Evolutionary conservation across 2,113 vertebrate species (phyloP).

Genomic region (Rhineura floridana): DNA sequence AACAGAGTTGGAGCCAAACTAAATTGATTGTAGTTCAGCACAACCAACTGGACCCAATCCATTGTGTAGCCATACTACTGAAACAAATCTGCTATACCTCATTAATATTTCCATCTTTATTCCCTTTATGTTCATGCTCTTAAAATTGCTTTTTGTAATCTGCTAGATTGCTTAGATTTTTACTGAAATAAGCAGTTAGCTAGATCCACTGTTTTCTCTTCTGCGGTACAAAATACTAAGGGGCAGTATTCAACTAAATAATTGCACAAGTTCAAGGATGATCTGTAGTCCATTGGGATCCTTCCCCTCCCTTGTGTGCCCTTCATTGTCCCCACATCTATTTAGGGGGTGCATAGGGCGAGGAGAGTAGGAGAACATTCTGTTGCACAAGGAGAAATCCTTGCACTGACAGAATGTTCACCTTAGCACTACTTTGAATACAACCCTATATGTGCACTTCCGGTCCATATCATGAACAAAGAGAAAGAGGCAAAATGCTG

Average conservation of each 20-base stretch:
- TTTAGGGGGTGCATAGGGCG: too few species aligned
- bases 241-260: too few species aligned
- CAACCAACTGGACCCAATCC: not conserved
- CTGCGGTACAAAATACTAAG: constrained; percentile 12
- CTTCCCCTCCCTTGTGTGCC: too few species aligned
- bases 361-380: too few species aligned
- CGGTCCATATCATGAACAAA: constrained; percentile 40
- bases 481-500: constrained; percentile 15
- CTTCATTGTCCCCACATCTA: too few species aligned
- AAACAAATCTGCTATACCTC: constrained; percentile 58
- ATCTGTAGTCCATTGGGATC: too few species aligned
- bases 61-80: constrained; percentile 65
- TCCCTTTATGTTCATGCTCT: constrained; percentile 16
- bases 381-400: too few species aligned
- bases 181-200: constrained; percentile 32
- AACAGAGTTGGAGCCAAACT: not conserved
- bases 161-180: constrained; percentile 29
- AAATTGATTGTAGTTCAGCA: not conserved
- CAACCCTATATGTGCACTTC: constrained; percentile 60
- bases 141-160: constrained; percentile 26
- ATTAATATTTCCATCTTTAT: constrained; percentile 12
- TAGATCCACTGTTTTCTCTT: constrained; percentile 28
- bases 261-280: too few species aligned
- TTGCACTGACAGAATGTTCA: too few species aligned
- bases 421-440: too few species aligned